Evolutionary conservation across 2,113 vertebrate genomes (phyloP).

Genomic region (Pelodiscus sinensis): DNA sequence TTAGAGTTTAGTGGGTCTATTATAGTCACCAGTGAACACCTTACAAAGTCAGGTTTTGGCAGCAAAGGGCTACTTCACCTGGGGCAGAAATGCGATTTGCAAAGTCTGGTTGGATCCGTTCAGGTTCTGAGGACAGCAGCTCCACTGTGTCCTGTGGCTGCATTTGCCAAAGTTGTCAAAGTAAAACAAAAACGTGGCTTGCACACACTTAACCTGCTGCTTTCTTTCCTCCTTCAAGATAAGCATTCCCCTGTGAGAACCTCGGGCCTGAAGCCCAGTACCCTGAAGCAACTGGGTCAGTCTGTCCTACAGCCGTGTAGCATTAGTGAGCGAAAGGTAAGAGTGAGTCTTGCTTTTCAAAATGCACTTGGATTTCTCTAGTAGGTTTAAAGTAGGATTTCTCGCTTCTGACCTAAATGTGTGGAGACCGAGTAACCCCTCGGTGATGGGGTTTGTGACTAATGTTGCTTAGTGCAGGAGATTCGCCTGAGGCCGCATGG

Average conservation of each 20-base stretch:
- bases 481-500: neutral
- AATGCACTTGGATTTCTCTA: neutral
- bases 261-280: constrained; percentile 90
- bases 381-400: neutral
- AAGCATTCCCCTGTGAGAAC: constrained; percentile 78
- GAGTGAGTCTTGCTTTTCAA: neutral
- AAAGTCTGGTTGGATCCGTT: neutral
- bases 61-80: accelerated
- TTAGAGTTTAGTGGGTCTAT: neutral
- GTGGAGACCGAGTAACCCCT: neutral
- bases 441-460: neutral
- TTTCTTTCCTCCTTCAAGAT: constrained; percentile 69
- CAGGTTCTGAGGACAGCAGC: neutral
- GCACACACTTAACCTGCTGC: constrained; percentile 1
- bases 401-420: neutral
- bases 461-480: neutral
- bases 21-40: neutral
- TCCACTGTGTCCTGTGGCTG: accelerated
- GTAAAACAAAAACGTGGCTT: neutral
- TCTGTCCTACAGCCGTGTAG: constrained; percentile 69
- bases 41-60: neutral
- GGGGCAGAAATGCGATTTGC: neutral
- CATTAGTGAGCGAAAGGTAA: constrained; percentile 73
- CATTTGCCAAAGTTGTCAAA: constrained; percentile 6
- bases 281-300: constrained; percentile 87